Evolutionary conservation across 1,140 invertebrate species (phyloP).

Genomic region (Helicoverpa armigera): DNA sequence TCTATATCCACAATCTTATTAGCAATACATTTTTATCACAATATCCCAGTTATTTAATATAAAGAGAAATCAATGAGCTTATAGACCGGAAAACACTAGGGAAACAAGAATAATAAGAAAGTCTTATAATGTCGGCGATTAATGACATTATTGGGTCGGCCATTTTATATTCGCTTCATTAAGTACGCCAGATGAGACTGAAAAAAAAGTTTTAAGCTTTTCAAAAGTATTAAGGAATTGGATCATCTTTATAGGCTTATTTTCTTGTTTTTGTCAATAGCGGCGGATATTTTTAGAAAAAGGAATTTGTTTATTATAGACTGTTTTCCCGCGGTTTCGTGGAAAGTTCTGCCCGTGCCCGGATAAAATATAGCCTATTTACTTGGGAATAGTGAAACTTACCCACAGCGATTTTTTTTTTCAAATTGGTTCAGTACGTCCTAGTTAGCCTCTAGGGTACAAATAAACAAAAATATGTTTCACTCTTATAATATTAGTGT

Average conservation of each 20-base stretch:
- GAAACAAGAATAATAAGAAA: neutral
- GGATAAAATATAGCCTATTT: too few species aligned
- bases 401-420: too few species aligned
- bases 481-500: too few species aligned
- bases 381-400: too few species aligned
- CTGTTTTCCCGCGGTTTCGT: too few species aligned
- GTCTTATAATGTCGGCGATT: neutral
- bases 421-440: too few species aligned
- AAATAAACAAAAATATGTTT: too few species aligned
- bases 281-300: too few species aligned
- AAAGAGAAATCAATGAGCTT: neutral
- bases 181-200: neutral
- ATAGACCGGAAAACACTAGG: conserved; percentile 11
- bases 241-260: neutral
- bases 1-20: neutral
- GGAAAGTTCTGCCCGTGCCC: too few species aligned
- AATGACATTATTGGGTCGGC: neutral
- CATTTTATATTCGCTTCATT: neutral
- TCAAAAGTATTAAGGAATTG: neutral
- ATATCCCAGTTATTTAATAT: neutral
- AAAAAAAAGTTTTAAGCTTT: neutral
- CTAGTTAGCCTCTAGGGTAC: too few species aligned
- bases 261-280: neutral
- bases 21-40: neutral
- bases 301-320: too few species aligned